These are phyloP conservation scores for Neogobius melanostomus DNA, from an alignment of 2,113 vertebrate species.

Conservation along the genomic window DNA sequence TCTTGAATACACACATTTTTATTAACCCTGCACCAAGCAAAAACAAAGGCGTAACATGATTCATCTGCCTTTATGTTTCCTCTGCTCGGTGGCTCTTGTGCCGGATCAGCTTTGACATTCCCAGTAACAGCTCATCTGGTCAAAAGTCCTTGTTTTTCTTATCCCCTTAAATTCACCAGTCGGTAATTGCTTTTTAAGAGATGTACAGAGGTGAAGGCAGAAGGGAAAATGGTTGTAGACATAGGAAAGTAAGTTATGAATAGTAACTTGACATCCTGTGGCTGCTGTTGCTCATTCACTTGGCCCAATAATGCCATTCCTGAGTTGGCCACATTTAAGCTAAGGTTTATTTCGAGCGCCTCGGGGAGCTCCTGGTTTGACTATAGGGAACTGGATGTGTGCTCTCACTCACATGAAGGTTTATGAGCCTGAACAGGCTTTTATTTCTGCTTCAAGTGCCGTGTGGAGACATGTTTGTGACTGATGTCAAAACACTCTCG, in stretches of 20 bases:
- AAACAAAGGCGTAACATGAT: slow-evolving; percentile 65
- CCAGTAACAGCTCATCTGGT: slow-evolving; percentile 59
- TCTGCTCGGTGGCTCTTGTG: slow-evolving; percentile 39
- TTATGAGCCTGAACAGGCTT: slow-evolving; percentile 51
- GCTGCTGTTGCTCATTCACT: slow-evolving; percentile 69
- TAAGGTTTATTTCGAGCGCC: slow-evolving; percentile 71
- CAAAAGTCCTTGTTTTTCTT: slow-evolving; percentile 67
- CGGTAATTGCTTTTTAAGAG: slow-evolving; percentile 70
- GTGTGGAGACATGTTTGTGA: slow-evolving; percentile 62
- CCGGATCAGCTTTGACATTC: slow-evolving; percentile 57
- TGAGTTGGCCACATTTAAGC: slow-evolving; percentile 70
- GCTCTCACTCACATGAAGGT: slow-evolving; percentile 62
- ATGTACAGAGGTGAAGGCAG: slow-evolving; percentile 68
- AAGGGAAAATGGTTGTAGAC: slow-evolving; percentile 65
- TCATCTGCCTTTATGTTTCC: slow-evolving; percentile 63
- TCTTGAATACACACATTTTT: slow-evolving; percentile 52
- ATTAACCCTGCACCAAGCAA: slow-evolving; percentile 51
- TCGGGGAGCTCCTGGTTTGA: slow-evolving; percentile 45
- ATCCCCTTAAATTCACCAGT: slow-evolving; percentile 65
- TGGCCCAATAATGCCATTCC: slow-evolving; percentile 70
- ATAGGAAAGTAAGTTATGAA: slow-evolving; percentile 72
- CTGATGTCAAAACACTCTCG: slow-evolving; percentile 63
- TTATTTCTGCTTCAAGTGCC: slow-evolving; percentile 57
- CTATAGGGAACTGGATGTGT: slow-evolving; percentile 52
- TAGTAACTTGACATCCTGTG: slow-evolving; percentile 74